Base-by-base conservation (phyloP, 2,797 vertebrate species). In the Sebastolobus altivelis region DNA sequence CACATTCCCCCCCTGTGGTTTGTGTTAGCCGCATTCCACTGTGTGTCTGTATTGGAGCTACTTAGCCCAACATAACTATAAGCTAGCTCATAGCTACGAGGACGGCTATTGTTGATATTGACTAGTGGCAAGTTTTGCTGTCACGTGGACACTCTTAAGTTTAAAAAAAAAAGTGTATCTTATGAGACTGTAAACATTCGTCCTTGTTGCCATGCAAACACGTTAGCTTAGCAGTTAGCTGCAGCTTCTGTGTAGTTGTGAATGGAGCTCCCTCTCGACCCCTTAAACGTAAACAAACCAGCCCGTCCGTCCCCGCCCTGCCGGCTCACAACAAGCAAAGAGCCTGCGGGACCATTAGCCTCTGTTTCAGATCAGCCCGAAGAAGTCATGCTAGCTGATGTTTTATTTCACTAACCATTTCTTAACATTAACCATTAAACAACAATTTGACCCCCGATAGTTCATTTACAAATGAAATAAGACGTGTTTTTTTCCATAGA, bases 281-380 rank as follows among this genome's bases (percentile, higher is more conserved):
- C 80, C 76, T 78, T 46, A 68, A 90, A 95, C 89, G 93, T 95
- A 94, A 95, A 95, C 94, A 95, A 95, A 94, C 91, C 83, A 2
- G 55, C 5, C 83, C 2, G 56, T 5, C 66, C 68, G 90, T 91
- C 91, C 73, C 91, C 92, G 89, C 92, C 93, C 90, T 93, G 79
- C 78, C 29, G 58, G 72, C 65, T 70, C 68, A 54, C 81, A 46
- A 46, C 43, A 46, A 79, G 2, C 86, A 8, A 31, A 66, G 38
- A 70, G 60, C 77, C 66, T 29, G 77, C 31, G 14, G 61, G 25
- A 78, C 49, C 85, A 87, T 74, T 75, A 76, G 68, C 86, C 91
- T 70, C 62, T 1, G 2, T 35, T 38, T 38, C 31, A 37, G 8
- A 12, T 6, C 2, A 14, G 38, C 37, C 11, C 25, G 25, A 25